A percentile compares a stretch with the other conserved stretches of the same genome.
Evolutionary conservation across 1,140 invertebrate genomes (phyloP).

Genomic region (Drosophila punjabiensis): DNA sequence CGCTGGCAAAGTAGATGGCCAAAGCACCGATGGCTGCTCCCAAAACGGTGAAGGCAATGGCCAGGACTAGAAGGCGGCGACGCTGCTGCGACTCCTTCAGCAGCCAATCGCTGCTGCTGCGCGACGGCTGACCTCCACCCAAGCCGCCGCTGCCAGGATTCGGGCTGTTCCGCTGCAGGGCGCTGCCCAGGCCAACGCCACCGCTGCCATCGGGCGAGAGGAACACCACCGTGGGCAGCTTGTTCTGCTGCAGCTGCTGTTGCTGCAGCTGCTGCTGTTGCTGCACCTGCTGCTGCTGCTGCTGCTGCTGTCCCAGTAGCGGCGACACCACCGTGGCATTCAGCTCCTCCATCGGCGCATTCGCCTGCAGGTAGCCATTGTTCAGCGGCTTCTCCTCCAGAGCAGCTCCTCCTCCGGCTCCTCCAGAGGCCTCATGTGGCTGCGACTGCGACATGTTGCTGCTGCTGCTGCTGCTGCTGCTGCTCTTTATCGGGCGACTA

Average conservation of each 20-base stretch:
- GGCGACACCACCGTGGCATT: conserved; percentile 66
- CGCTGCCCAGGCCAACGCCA: conserved; percentile 53
- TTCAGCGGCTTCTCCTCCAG: conserved; percentile 51
- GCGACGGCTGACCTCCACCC: background rate
- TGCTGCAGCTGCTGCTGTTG: conserved; percentile 13
- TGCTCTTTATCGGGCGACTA: conserved; percentile 14
- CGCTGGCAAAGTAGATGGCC: conserved; percentile 82
- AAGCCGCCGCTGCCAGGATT: background rate
- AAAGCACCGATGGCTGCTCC: conserved; percentile 82
- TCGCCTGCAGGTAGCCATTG: conserved; percentile 74
- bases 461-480: conserved; percentile 7
- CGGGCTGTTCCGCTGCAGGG: conserved; percentile 52
- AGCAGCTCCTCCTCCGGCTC: background rate
- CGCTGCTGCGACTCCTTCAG: conserved; percentile 76
- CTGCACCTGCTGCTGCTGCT: conserved; percentile 30
- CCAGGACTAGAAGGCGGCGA: conserved; percentile 73
- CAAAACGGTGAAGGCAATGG: conserved; percentile 78
- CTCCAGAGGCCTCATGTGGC: conserved; percentile 8
- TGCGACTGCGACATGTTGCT: conserved; percentile 23
- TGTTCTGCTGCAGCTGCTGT: conserved; percentile 58
- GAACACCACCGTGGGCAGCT: conserved; percentile 78
- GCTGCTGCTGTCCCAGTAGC: conserved; percentile 47
- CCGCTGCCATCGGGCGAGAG: conserved; percentile 67
- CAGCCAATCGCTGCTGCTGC: conserved; percentile 69
- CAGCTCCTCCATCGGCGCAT: conserved; percentile 43